Evolutionary conservation across 2,113 vertebrate genomes (phyloP).

Genomic region (Aldabrachelys gigantea): DNA sequence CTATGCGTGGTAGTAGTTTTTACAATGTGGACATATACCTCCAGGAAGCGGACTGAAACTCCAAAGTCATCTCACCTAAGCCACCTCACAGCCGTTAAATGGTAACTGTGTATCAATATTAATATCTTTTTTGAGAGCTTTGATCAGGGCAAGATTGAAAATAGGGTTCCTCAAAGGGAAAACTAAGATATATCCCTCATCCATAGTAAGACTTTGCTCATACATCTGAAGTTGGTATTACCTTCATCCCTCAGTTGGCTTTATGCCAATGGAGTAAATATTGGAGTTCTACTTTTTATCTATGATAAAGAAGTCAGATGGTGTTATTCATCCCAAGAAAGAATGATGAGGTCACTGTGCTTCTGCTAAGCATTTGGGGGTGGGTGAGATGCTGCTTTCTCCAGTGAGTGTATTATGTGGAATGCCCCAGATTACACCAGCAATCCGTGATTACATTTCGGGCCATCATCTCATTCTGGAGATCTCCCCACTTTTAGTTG

Average conservation of each 20-base stretch:
- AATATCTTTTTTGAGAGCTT: background rate
- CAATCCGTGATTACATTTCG: background rate
- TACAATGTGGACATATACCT: background rate
- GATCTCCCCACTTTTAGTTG: background rate
- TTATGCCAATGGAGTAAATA: background rate
- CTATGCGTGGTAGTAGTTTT: background rate
- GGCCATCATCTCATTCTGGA: background rate
- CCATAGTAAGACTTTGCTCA: background rate
- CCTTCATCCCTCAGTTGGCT: background rate
- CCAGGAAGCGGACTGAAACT: background rate
- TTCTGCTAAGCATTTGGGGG: background rate
- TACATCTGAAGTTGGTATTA: background rate
- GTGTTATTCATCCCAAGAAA: background rate
- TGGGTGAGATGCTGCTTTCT: background rate
- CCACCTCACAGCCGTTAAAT: background rate
- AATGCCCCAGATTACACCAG: background rate
- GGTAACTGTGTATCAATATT: background rate
- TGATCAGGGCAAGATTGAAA: background rate
- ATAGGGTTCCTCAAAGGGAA: background rate
- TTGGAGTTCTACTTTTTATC: constrained; percentile 11
- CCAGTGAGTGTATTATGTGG: background rate
- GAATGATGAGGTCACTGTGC: background rate
- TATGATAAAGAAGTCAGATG: background rate
- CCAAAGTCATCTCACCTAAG: background rate
- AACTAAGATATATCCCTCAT: background rate